Base-by-base conservation (phyloP, 2,113 vertebrate genomes). In the Scomber scombrus region DNA sequence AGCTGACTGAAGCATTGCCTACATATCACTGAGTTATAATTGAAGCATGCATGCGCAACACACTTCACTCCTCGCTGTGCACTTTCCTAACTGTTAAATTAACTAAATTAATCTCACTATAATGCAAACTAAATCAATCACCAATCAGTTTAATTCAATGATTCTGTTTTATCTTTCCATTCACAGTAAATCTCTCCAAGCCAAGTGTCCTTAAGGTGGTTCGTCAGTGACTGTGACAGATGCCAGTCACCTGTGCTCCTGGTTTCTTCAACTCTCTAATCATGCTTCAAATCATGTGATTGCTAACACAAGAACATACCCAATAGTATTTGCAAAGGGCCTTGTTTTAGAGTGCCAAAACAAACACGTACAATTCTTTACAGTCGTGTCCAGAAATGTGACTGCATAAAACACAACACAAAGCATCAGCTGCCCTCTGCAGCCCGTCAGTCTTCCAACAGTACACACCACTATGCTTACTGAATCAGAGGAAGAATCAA, bases 151-250 rank as follows among this genome's bases (percentile, higher is more conserved):
- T 52, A 75, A 81, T 71, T 63, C 64, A 16, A 70, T 81, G 56
- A 45, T 70, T 67, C 56, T 80, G 4, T 76, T 65, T 69, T 62
- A 15, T 84, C 74, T 86, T 80, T 88, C 40, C 23, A 51, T 90
- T 90, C 89, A 67, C 92, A 95, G 94, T 95, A 90, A 94, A 89
- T 72, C 78, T 46, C 15, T 90, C 34, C 78, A 79, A 81, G 72
- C 64, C 79, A 87, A 85, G 87, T 77, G 80, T 85, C 84, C 85
- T 80, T 88, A 78, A 49, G 80, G 77, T 90, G 74, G 61, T 73
- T 77, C 74, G 2, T 54, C 80, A 82, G 79, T 57, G 81, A 80
- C 51, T 81, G 75, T 50, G 65, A 71, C 64, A 70, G 66, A 81
- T 75, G 50, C 71, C 87, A 55, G 54, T 75, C 57, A 58, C 61